Percentiles rank a stretch among this genome's conserved stretches.
These are phyloP conservation scores for Drosophila pruinosa DNA, from an alignment of 1,140 invertebrate species.

Conservation along the genomic window DNA sequence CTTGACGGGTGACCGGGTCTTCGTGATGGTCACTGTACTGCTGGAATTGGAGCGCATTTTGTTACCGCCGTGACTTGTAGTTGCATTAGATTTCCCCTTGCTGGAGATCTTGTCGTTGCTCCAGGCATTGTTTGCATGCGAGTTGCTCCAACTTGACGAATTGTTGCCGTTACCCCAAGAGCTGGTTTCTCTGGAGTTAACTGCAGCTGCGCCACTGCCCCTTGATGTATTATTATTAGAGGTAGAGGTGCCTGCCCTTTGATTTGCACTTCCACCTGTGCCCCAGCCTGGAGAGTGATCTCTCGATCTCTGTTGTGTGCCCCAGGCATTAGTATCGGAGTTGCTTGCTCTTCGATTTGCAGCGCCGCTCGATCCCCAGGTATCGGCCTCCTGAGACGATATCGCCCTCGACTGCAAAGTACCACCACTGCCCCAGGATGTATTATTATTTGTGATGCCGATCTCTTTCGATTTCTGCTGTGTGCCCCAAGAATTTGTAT, in stretches of 20 bases:
- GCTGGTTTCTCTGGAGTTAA: background rate
- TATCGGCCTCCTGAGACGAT: no score
- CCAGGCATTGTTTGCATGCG: background rate
- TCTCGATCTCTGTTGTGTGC: background rate
- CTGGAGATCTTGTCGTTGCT: background rate
- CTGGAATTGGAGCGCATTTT: constrained; percentile 45
- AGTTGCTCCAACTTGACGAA: background rate
- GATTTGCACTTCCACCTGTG: background rate
- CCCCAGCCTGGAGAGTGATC: background rate
- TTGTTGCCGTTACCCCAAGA: background rate
- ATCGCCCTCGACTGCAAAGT: no score
- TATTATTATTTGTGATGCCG: no score
- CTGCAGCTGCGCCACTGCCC: no score
- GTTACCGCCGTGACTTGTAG: background rate
- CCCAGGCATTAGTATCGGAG: background rate
- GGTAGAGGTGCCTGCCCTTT: background rate
- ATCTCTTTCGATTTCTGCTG: no score
- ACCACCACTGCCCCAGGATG: no score
- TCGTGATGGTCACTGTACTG: constrained; percentile 57
- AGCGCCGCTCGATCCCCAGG: background rate
- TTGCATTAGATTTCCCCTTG: background rate
- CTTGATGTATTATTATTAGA: background rate
- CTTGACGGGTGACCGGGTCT: background rate
- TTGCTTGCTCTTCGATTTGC: no score
- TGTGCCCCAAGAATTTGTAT: background rate